Evolutionary conservation across 2,888 invertebrate genomes (phyloP).

Genomic region (Geophilus truncorum): DNA sequence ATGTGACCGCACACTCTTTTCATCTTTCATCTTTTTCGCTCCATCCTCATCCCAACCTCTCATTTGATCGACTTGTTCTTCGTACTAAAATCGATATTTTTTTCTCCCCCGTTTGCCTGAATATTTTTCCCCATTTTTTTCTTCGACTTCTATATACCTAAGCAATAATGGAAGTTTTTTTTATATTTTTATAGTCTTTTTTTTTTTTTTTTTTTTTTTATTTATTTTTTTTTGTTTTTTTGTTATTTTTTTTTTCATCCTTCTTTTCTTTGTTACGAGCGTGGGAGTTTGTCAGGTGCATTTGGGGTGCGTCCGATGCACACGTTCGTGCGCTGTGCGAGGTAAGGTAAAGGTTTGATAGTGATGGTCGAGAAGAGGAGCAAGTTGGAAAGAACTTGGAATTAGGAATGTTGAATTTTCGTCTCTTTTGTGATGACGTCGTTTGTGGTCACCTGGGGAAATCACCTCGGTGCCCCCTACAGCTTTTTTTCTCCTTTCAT

Average conservation of each 20-base stretch:
- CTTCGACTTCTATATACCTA: background rate
- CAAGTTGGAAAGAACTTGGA: too few species aligned
- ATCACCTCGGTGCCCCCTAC: background rate
- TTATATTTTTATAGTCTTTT: background rate
- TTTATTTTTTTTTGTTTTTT: background rate
- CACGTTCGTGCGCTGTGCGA: background rate
- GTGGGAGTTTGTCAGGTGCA: slow-evolving; percentile 24
- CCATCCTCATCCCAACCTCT: background rate
- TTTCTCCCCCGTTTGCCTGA: background rate
- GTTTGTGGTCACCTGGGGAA: slow-evolving; percentile 27
- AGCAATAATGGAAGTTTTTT: background rate
- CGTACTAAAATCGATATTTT: slow-evolving; percentile 12
- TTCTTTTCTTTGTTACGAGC: background rate
- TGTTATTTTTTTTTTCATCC: background rate
- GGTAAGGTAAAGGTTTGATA: slow-evolving; percentile 8
- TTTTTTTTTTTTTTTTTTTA: background rate
- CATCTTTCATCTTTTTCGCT: background rate
- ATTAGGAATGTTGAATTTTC: slow-evolving; percentile 20
- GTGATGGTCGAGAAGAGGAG: background rate
- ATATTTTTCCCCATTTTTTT: slow-evolving; percentile 8
- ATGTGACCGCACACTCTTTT: background rate
- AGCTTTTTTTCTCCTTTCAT: background rate
- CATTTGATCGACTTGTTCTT: slow-evolving; percentile 24
- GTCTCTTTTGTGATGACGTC: slow-evolving; percentile 23
- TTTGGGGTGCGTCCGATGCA: background rate